Conservation (phyloP, 2,888 invertebrate genomes). For the Fragum fragum region DNA sequence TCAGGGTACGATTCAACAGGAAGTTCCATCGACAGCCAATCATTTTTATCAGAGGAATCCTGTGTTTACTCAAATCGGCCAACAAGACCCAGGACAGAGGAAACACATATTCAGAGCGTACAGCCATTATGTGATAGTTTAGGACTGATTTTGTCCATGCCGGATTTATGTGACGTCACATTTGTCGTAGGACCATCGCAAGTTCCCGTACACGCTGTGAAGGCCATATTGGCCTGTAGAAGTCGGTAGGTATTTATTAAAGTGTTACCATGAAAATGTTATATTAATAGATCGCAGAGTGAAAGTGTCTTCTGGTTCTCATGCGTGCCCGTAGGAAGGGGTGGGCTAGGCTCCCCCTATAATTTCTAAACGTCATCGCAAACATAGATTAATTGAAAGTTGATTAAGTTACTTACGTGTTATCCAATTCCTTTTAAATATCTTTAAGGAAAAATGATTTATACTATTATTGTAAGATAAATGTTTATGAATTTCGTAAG, state of each 20-base stretch:
- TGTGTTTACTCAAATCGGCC: neutral
- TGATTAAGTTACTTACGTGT: neutral
- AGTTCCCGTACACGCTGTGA: neutral
- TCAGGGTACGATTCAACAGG: slow-evolving; percentile 3
- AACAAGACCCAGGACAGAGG: neutral
- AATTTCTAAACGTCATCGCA: too few relatives aligned
- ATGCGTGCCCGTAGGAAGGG: neutral
- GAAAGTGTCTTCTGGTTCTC: neutral
- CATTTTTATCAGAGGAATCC: neutral
- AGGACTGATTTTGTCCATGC: slow-evolving; percentile 15
- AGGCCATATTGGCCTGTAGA: neutral
- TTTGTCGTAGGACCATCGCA: slow-evolving; percentile 4
- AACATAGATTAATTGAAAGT: neutral
- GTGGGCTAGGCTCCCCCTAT: neutral
- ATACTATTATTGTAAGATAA: too few relatives aligned
- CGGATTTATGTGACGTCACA: slow-evolving; percentile 18
- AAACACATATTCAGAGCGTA: neutral
- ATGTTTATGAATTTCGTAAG: too few relatives aligned
- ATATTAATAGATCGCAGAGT: neutral
- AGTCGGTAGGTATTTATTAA: neutral
- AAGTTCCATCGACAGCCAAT: neutral
- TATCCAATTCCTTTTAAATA: neutral
- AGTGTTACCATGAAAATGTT: neutral
- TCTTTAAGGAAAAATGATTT: too few relatives aligned
- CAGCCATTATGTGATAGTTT: slow-evolving; percentile 8